A percentile compares a stretch with the other conserved stretches of the same genome.
Evolutionary conservation across 1,140 invertebrate species (phyloP).

Genomic region (Drosophila tristis): DNA sequence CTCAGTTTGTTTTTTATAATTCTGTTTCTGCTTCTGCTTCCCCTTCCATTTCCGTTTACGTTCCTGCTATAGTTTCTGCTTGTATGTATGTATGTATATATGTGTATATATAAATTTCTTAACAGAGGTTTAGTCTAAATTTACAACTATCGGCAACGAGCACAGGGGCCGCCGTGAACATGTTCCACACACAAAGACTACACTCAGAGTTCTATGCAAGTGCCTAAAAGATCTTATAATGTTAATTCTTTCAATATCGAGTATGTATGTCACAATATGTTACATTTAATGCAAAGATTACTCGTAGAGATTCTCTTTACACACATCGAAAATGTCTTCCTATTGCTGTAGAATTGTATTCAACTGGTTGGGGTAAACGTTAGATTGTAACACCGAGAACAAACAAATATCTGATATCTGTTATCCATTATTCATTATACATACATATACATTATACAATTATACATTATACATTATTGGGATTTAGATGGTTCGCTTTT

Average conservation of each 20-base stretch:
- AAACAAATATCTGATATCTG: slow-evolving; percentile 76
- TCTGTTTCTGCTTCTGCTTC: background rate
- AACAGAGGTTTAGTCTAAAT: slow-evolving; percentile 53
- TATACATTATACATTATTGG: slow-evolving; percentile 29
- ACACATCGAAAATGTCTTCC: slow-evolving; percentile 37
- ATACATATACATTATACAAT: slow-evolving; percentile 36
- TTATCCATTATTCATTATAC: slow-evolving; percentile 41
- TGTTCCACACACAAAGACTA: slow-evolving; percentile 40
- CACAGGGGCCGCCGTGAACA: slow-evolving; percentile 11
- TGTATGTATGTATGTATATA: slow-evolving; percentile 20
- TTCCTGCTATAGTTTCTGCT: slow-evolving; percentile 1
- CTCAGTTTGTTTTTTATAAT: slow-evolving; percentile 50
- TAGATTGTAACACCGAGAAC: slow-evolving; percentile 72
- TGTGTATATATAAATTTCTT: slow-evolving; percentile 74
- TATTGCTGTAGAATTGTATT: slow-evolving; percentile 43
- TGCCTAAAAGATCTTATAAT: slow-evolving; percentile 39
- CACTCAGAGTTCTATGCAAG: slow-evolving; percentile 54
- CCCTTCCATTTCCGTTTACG: slow-evolving; percentile 8
- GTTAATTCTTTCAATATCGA: slow-evolving; percentile 14
- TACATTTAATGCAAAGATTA: slow-evolving; percentile 71
- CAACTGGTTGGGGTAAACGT: slow-evolving; percentile 39
- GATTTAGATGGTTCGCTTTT: background rate
- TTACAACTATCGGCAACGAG: slow-evolving; percentile 51
- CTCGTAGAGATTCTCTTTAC: slow-evolving; percentile 39
- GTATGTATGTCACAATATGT: slow-evolving; percentile 52